Conservation (phyloP, 1,140 invertebrate species). For the Prorops nasuta region DNA sequence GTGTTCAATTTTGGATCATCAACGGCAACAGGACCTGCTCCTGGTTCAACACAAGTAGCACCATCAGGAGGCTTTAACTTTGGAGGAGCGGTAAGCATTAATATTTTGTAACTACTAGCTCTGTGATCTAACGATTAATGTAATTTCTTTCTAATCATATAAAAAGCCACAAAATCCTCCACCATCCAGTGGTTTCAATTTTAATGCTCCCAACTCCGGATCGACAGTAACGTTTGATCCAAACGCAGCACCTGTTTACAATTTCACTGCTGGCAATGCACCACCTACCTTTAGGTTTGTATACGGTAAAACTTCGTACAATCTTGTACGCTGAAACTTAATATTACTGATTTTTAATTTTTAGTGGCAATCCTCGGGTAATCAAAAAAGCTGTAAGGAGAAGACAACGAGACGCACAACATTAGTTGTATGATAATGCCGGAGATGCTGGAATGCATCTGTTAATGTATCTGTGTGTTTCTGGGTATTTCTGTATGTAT, state of each 20-base stretch:
- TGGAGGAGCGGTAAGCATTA: conserved; percentile 28
- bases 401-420: conserved; percentile 19
- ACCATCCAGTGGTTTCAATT: conserved; percentile 39
- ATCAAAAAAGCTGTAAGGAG: conserved; percentile 51
- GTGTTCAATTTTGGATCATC: conserved; percentile 39
- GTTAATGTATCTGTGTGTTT: conserved; percentile 13
- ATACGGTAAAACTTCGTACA: conserved; percentile 8
- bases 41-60: too few species aligned
- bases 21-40: conserved; percentile 18
- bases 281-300: conserved; percentile 48
- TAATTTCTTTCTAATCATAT: neutral
- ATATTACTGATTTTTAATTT: conserved; percentile 4
- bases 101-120: too few species aligned
- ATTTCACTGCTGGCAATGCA: conserved; percentile 49
- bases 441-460: conserved; percentile 14
- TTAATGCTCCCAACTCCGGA: conserved; percentile 35
- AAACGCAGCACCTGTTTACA: conserved; percentile 46
- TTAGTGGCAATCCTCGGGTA: conserved; percentile 38
- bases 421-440: conserved; percentile 16
- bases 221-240: conserved; percentile 43
- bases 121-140: too few species aligned
- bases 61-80: conserved; percentile 40
- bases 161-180: conserved; percentile 18
- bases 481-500: conserved; percentile 22
- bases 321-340: conserved; percentile 2